Evolutionary conservation across 2,888 invertebrate genomes (phyloP), one percentile per base, ranked within the genome.

Genomic region (Temnothorax unifasciatus): DNA sequence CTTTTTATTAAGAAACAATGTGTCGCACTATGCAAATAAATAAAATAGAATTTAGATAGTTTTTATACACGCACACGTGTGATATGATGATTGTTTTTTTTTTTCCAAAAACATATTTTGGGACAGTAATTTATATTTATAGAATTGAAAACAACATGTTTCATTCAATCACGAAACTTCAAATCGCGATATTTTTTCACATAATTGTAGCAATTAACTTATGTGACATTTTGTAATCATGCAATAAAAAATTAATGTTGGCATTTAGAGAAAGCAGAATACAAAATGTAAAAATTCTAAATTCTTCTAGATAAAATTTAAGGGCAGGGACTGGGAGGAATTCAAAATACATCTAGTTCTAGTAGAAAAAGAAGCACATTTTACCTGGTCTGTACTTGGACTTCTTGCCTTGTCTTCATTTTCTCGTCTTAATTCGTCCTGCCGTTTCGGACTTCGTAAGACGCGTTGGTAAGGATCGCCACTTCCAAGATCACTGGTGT

Each of bases 321-420:
- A 85, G 87, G 57, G 41, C 50, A 79, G 59, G 68, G 52, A 50
- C 29, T 44, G 34, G 79, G 25, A 18, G 71, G 47, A 63, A 87
- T 76, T 76, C 76, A 52, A 77, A 85, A 84, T 74, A 88, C 82
- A 84, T n/a, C n/a, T 83, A 68, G 11, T 68, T 71, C 66, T 59
- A n/a, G 74, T 86, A 52, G 83, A 95, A 34, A 85, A 83, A 86
- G 88, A 91, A 87, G 84, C 88, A 90, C 84, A 91, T 88, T 91
- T 96, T 96, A 98, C 98, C 98, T 98, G 98, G 96, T 98, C 98
- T 95, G 97, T 97, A 95, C 97, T 97, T 92, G 98, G 98, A 95
- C 98, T 97, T 93, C 98, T 96, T 91, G 97, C 97, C 92, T 97
- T 97, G 91, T 95, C 95, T 84, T 95, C 95, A 86, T 93, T 90